A percentile compares a stretch with the other conserved stretches of the same genome.
phyloP scores from a whole-genome alignment of 2,113 vertebrate species.

The Colinus virginianus region DNA sequence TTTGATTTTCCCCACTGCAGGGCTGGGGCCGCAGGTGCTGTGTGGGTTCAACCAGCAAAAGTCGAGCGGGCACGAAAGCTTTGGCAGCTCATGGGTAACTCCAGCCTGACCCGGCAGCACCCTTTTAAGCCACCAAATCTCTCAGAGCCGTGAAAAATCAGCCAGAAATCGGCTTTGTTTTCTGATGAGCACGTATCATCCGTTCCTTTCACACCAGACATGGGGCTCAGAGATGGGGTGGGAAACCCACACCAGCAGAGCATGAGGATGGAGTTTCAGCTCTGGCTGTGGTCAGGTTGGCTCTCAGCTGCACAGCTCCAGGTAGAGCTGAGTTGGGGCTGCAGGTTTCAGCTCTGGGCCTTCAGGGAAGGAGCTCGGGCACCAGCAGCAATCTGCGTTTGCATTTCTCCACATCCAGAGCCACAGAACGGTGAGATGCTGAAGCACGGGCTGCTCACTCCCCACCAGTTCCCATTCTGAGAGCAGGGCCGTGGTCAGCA shows the following conservation, averaged over 20 bases:
- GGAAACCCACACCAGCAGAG: neutral
- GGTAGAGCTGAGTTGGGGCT: rapidly evolving
- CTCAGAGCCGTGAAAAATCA: neutral
- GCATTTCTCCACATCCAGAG: neutral
- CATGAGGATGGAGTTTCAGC: neutral
- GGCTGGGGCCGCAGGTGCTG: neutral
- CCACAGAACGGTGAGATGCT: neutral
- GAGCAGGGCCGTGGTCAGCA: rapidly evolving
- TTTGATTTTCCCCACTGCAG: neutral
- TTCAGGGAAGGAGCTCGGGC: neutral
- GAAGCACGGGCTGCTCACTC: neutral
- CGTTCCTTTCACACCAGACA: neutral
- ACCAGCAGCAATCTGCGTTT: neutral
- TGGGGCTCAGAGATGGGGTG: neutral
- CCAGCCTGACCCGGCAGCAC: neutral
- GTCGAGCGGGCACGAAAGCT: neutral
- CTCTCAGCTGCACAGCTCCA: neutral
- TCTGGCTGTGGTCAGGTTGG: rapidly evolving
- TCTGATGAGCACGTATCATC: rapidly evolving
- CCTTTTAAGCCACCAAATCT: conserved; percentile 20
- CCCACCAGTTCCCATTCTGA: rapidly evolving
- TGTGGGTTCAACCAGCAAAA: neutral
- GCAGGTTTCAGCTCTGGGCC: neutral
- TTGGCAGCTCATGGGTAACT: neutral
- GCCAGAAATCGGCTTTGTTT: neutral